Conservation (phyloP, 2,113 vertebrate species). For the Spea bombifrons region DNA sequence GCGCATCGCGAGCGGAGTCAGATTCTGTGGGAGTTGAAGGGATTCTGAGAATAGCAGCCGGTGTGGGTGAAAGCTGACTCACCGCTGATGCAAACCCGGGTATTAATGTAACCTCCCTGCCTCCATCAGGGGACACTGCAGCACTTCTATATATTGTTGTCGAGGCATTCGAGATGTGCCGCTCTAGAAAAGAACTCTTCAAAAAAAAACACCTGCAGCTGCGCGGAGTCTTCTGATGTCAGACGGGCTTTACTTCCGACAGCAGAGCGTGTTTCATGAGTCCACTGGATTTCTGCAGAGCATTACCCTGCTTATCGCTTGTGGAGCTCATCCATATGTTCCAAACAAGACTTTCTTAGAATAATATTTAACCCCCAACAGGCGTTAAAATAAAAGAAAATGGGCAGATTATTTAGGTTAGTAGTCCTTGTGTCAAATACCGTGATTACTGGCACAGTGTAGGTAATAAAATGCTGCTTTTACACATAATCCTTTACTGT, state of each 20-base stretch:
- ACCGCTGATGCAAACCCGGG: conserved; percentile 27
- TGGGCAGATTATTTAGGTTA: neutral
- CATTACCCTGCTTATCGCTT: too few species aligned
- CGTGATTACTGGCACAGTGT: neutral
- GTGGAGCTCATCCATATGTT: too few species aligned
- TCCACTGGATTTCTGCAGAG: too few species aligned
- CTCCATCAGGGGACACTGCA: conserved; percentile 12
- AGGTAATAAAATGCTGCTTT: conserved; percentile 7
- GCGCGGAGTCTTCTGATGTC: neutral
- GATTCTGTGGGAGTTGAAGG: conserved; percentile 31
- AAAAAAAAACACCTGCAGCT: neutral
- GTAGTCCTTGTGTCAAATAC: neutral
- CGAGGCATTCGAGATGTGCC: neutral
- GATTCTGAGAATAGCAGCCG: conserved; percentile 40
- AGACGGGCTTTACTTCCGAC: neutral
- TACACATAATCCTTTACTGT: conserved; percentile 21
- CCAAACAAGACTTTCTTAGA: too few species aligned
- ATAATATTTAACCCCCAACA: too few species aligned
- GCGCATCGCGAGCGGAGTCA: neutral
- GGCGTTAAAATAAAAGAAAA: too few species aligned
- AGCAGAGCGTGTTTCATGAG: neutral
- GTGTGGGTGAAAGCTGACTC: conserved; percentile 44
- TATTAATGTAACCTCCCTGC: conserved; percentile 19
- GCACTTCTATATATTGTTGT: neutral
- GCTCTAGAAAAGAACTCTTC: neutral